phyloP scores from a whole-genome alignment of 1,140 invertebrate genomes.

The Sycobia sp. region DNA sequence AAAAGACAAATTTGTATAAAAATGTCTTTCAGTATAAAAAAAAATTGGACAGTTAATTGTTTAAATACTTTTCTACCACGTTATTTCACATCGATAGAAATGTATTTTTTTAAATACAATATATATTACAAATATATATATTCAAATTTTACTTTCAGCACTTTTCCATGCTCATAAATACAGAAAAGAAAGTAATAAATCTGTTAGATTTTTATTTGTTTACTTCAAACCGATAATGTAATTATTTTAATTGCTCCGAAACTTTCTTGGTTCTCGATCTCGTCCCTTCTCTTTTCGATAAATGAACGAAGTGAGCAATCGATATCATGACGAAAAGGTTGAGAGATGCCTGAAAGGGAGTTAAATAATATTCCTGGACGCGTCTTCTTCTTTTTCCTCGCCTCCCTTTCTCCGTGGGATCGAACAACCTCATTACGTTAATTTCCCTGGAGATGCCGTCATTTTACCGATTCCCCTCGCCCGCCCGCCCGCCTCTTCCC shows the following conservation, averaged over 20 bases:
- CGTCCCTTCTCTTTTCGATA: conserved; percentile 1
- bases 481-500: neutral
- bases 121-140: too few species aligned
- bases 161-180: too few species aligned
- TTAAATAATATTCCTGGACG: conserved; percentile 17
- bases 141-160: too few species aligned
- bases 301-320: conserved; percentile 26
- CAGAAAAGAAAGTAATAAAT: neutral
- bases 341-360: conserved; percentile 7
- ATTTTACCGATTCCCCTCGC: conserved; percentile 45
- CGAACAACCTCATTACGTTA: conserved; percentile 54
- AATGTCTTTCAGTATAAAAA: too few species aligned
- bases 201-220: neutral
- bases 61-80: too few species aligned
- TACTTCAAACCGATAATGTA: neutral
- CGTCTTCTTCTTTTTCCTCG: neutral
- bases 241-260: conserved; percentile 17
- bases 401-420: conserved; percentile 35
- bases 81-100: too few species aligned
- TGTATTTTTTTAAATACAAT: too few species aligned
- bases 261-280: neutral
- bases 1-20: too few species aligned
- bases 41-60: too few species aligned
- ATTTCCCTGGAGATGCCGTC: conserved; percentile 53
- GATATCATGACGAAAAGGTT: conserved; percentile 7